Conservation (phyloP, 2,113 vertebrate species). For the Neofelis nebulosa region DNA sequence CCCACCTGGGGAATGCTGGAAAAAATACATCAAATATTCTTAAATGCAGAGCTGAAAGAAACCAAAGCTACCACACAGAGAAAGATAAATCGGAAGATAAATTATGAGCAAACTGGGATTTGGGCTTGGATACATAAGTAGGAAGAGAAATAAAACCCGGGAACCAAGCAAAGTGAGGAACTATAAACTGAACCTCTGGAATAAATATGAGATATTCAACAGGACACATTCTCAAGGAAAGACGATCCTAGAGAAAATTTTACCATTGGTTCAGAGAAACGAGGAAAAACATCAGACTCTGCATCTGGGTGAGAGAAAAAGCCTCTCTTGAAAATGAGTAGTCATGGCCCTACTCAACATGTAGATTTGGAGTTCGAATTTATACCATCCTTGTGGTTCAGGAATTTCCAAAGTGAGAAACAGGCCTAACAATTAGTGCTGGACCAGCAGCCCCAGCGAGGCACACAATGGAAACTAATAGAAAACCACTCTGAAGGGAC, state of each 20-base stretch:
- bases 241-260: background rate
- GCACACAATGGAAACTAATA: background rate
- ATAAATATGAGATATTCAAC: background rate
- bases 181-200: background rate
- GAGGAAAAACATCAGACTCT: background rate
- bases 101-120: background rate
- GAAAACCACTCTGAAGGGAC: background rate
- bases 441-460: too few species aligned
- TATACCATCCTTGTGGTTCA: background rate
- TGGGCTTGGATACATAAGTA: background rate
- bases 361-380: background rate
- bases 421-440: background rate
- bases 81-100: background rate
- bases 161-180: background rate
- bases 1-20: background rate
- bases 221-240: background rate
- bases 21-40: background rate
- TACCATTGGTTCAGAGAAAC: background rate
- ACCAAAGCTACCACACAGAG: background rate
- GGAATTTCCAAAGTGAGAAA: background rate
- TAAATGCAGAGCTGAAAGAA: background rate
- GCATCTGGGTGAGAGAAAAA: background rate
- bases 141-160: background rate
- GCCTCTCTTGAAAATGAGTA: background rate
- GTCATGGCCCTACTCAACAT: too few species aligned